Evolutionary conservation across 2,797 vertebrate species (phyloP), one percentile per base, ranked within the genome.

Genomic region (Brachymystax lenok): DNA sequence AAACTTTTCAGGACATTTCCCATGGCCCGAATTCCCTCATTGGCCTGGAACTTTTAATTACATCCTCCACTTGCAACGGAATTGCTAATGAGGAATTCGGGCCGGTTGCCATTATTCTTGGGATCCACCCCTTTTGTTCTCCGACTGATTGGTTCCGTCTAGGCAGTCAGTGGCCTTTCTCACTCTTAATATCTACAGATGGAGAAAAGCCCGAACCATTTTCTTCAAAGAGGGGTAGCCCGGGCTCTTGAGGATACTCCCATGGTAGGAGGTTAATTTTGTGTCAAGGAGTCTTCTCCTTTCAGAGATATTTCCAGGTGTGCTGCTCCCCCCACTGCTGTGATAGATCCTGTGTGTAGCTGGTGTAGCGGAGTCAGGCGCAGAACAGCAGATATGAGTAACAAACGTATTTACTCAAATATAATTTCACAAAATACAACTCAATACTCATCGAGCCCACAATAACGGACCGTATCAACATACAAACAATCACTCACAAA

Each of bases 31-130:
- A 79, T 86, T 85, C 84, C 74, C 74, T 78, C 73, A 66, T 71
- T 21, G 67, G 76, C 63, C 70, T 71, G 76, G 78, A 91, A 90
- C 85, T 86, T 91, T 91, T 92, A 92, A 94, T 91, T 90, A 88
- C 85, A 87, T 81, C 77, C 82, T 80, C 73, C 7, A 80, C 83
- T 89, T 69, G 27, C 77, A 84, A 85, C 78, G 79, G 80, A 89
- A 82, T 87, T 80, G 85, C 79, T 88, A 87, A 92, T 92, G 84
- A 91, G 82, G 86, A 87, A 79, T 84, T 88, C 75, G 75, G 82
- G 75, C 80, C 76, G 16, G 4, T 73, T 83, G 77, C 77, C 78
- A 82, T 84, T 85, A 73, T 79, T 83, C 83, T 79, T 40, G 3
- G 33, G 83, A 80, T 79, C 56, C 73, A 28, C 28, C 71, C 63